Evolutionary conservation across 2,888 invertebrate species (phyloP), one percentile per base, ranked within the genome.

Genomic region (Phaonia tiefii): DNA sequence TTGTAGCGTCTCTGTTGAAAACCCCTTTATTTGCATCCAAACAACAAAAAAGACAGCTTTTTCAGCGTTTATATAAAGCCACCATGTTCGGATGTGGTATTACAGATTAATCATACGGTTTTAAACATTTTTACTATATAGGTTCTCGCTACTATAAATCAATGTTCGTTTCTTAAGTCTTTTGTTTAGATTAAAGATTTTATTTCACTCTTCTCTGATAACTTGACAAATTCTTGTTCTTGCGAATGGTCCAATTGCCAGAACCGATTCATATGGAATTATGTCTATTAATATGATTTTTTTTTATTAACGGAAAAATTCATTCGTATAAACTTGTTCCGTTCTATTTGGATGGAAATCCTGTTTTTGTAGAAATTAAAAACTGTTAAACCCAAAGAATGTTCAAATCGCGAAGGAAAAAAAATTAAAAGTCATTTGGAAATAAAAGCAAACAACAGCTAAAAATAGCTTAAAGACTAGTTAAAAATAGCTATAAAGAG

Each of bases 311-410:
- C 20, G 20, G 1, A 2, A 20, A 49, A 5, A 17, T 2, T 5
- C 20, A 63, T 63, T 63, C 60, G 39, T 39, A 5, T 15, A 63
- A 63, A 63, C 60, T 10, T 37, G 60, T 63, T 42, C 42, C 2
- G 11, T 25, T 1, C 11, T 20, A 25, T 54, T 54, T 42, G 10
- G 8, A 39, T n/a, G 54, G 1, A 60, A 60, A 37, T 60, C 20
- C 60, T 42, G 60, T 17, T n/a, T n/a, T n/a, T 39, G 39, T 31
- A 60, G 15, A 22, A 7, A 3, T 3, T 7, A 63, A 42, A 4
- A 42, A 63, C 20, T 10, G 22, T 10, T 1, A 2, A 10, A 25
- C 11, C 11, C 1, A 25, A 54, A 54, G 25, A 25, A 22, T 25
- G 25, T 15, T 13, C 4, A 44, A 44, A 13, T 8, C 44, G 37